Base-by-base conservation (phyloP, 2,888 invertebrate species). In the Acleris cristana region DNA sequence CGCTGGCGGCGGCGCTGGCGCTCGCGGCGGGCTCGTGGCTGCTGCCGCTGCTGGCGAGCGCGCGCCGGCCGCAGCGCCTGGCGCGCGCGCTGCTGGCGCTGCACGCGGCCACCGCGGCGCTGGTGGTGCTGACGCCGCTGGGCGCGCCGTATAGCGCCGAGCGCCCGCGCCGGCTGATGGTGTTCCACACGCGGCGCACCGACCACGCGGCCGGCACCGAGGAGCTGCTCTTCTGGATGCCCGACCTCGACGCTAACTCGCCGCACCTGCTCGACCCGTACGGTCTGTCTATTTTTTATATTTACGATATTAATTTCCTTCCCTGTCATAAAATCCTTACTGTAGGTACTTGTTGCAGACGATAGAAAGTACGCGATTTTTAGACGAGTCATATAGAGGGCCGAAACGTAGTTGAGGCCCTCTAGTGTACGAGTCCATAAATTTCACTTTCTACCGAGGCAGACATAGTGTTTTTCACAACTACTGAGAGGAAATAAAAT, bases 221-320 rank as follows among this genome's bases (percentile, higher is more conserved):
- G 71, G 94, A 94, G 19, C 56, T 71, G 70, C 57, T 81, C 70
- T 95, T 95, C 84, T 96, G 96, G 96, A 87, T 95, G 75, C 95
- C 96, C 21, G 95, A 96, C 77, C 93, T 97, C 79, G 97, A 97
- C 85, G 94, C 94, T 76, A 96, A 96, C 86, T 96, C 96, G 83
- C 95, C 95, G 18, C 92, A 93, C 74, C 71, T 85, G 59, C 71
- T 86, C 40, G 69, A 70, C 26, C 51, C 45, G 8, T 69, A 79
- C 69, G 79, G 86, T 85, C 40, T 10, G 65, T 23, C 16, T 55
- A 67, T 54, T 4, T 40, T 10, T 34, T 30, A 30, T 7, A 30
- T 7, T 30, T 30, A 30, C 7, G 2, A 21, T 21, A 30, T 30
- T 30, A 7, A 3, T 30, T 30, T 7, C 30, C 30, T 30, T 7